Conservation (phyloP, 2,797 vertebrate species). For the Vipera latastei region DNA sequence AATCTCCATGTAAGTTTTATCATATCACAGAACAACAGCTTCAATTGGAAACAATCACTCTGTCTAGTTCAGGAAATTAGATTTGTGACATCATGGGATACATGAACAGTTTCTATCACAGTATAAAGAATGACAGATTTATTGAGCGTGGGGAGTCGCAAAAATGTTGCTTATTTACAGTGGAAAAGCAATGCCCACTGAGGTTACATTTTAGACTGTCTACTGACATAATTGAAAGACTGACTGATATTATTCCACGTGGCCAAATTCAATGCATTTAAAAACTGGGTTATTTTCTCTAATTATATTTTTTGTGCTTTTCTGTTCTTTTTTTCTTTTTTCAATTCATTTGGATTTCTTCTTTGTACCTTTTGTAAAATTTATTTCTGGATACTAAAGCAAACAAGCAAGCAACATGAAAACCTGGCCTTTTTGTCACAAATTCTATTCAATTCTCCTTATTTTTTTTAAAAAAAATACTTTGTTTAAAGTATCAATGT, state of each 20-base stretch:
- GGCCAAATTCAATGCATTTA: background rate
- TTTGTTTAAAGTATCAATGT: background rate
- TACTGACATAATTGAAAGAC: background rate
- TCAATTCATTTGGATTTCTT: background rate
- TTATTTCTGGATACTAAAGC: background rate
- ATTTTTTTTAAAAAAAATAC: background rate
- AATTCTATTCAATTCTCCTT: background rate
- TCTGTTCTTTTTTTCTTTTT: background rate
- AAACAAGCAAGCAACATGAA: background rate
- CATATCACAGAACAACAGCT: background rate
- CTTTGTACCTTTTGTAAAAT: background rate
- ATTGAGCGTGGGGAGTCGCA: background rate
- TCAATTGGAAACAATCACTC: background rate
- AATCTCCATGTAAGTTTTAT: background rate
- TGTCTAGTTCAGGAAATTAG: background rate
- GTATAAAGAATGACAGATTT: background rate
- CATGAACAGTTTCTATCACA: background rate
- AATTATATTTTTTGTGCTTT: background rate
- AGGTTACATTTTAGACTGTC: background rate
- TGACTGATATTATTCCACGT: background rate
- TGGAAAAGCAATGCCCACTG: background rate
- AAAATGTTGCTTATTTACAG: background rate
- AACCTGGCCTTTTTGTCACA: background rate
- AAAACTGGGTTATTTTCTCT: background rate
- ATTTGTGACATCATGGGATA: background rate